phyloP scores from a whole-genome alignment of 2,113 vertebrate genomes.

The Gobius niger region DNA sequence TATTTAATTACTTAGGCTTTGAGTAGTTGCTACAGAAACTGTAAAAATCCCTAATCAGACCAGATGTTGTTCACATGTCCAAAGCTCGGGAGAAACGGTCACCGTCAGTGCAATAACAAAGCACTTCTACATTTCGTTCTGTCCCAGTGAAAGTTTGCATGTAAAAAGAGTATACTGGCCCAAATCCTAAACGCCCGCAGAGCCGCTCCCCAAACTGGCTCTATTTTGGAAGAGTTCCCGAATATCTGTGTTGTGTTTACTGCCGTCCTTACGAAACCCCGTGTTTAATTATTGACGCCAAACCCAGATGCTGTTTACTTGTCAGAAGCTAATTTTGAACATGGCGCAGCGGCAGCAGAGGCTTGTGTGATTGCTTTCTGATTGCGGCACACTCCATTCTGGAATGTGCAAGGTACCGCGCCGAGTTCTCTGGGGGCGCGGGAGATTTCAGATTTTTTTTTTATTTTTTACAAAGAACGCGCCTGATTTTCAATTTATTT shows the following conservation, averaged over 20 bases:
- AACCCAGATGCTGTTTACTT: conserved; percentile 23
- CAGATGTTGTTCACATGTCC: no score
- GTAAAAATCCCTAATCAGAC: no score
- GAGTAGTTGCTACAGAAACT: no score
- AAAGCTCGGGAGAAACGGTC: no score
- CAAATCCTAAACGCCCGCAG: neutral
- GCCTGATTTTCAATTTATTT: neutral
- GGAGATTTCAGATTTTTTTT: neutral
- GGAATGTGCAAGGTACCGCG: neutral
- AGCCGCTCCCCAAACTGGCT: neutral
- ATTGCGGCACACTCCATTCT: conserved; percentile 12
- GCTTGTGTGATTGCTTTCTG: conserved; percentile 4
- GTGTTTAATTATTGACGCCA: conserved; percentile 34
- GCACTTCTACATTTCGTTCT: no score
- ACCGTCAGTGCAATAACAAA: no score
- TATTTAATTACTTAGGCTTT: no score
- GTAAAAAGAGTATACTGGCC: no score
- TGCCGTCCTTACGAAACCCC: conserved; percentile 10
- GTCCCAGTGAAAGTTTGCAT: no score
- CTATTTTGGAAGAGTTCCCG: neutral
- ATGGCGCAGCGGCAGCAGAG: neutral
- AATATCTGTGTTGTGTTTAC: neutral
- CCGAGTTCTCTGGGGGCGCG: neutral
- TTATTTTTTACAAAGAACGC: neutral
- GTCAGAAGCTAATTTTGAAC: conserved; percentile 14